Conservation (phyloP, 2,888 invertebrate species). For the Malthinus flaveolus region DNA sequence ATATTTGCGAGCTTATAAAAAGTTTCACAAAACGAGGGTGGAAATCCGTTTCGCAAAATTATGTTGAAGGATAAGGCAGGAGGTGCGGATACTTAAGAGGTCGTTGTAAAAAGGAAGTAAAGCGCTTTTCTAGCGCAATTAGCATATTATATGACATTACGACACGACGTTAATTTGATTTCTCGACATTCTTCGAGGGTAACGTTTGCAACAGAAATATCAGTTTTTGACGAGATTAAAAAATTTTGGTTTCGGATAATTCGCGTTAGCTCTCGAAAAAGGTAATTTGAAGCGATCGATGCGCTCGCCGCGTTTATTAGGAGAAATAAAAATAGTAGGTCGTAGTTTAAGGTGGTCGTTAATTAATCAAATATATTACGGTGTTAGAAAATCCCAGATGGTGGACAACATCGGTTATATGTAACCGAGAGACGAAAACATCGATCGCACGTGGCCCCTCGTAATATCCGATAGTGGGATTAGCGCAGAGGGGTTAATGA, state of each 20-base stretch:
- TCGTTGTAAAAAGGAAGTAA: slow-evolving; percentile 31
- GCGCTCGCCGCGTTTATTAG: background rate
- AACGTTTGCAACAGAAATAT: slow-evolving; percentile 10
- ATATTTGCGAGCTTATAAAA: slow-evolving; percentile 47
- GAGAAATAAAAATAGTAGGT: slow-evolving; percentile 6
- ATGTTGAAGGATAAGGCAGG: slow-evolving; percentile 30
- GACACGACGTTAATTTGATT: slow-evolving; percentile 29
- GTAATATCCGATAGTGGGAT: slow-evolving; percentile 56
- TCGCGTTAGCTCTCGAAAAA: background rate
- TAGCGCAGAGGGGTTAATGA: slow-evolving; percentile 57
- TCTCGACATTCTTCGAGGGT: slow-evolving; percentile 26
- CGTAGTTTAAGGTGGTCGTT: no score
- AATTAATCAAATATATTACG: slow-evolving; percentile 27
- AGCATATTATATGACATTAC: slow-evolving; percentile 37
- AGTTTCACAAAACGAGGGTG: slow-evolving; percentile 31
- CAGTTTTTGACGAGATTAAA: background rate
- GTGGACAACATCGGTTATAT: slow-evolving; percentile 31
- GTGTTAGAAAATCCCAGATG: slow-evolving; percentile 29
- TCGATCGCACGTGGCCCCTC: slow-evolving; percentile 36
- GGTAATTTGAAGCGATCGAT: background rate
- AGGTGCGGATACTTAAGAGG: slow-evolving; percentile 30
- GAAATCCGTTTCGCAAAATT: slow-evolving; percentile 35
- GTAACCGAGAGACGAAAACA: slow-evolving; percentile 25
- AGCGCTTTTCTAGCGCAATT: slow-evolving; percentile 32
- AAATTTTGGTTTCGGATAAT: background rate